Percentiles rank a stretch among this genome's conserved stretches.
phyloP scores from a whole-genome alignment of 2,797 vertebrate species.

The Anomalospiza imberbis region DNA sequence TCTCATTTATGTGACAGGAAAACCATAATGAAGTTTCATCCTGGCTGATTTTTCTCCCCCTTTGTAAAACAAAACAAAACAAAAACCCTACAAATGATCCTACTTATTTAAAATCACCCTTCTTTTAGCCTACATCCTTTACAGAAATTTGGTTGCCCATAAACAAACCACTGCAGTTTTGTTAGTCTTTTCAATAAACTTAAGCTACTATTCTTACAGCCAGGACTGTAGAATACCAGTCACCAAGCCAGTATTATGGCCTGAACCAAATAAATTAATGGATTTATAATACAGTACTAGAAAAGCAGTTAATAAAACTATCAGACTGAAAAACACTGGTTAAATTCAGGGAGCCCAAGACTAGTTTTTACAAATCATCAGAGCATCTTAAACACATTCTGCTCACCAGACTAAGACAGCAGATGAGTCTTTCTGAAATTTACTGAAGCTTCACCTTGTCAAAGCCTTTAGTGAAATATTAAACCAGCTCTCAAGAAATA shows the following conservation, averaged over 20 bases:
- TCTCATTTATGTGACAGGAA: background rate
- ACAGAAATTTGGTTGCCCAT: background rate
- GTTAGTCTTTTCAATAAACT: background rate
- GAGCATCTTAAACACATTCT: background rate
- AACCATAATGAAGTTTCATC: background rate
- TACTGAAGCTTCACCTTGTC: background rate
- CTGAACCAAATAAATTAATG: background rate
- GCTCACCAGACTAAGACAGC: background rate
- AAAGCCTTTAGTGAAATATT: background rate
- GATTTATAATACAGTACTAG: background rate
- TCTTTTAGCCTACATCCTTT: background rate
- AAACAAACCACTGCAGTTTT: background rate
- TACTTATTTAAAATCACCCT: background rate
- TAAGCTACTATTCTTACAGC: background rate
- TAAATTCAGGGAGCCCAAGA: background rate
- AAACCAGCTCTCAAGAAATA: background rate
- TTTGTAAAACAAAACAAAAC: background rate
- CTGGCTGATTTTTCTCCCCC: background rate
- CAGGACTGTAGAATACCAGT: background rate
- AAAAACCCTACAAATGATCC: background rate
- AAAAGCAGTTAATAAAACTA: conserved; percentile 13
- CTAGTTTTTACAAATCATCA: background rate
- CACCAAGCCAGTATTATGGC: background rate
- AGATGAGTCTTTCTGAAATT: background rate
- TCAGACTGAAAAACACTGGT: background rate